phyloP scores from a whole-genome alignment of 2,888 invertebrate species.

The Drosophila greeni region DNA sequence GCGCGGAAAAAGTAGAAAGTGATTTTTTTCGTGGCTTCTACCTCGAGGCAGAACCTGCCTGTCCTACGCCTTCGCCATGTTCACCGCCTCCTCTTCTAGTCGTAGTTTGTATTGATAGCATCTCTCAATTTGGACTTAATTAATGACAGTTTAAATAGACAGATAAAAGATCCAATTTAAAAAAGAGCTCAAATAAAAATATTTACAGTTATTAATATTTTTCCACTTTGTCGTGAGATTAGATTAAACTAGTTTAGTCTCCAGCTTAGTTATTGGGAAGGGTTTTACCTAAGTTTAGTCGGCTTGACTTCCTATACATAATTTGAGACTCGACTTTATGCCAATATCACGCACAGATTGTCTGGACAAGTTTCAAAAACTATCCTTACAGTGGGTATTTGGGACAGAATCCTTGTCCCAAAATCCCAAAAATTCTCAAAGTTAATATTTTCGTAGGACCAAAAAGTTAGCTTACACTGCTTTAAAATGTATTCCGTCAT shows the following conservation, averaged over 20 bases:
- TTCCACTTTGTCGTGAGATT: neutral
- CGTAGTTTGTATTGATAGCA: neutral
- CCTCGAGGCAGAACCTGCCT: constrained; percentile 42
- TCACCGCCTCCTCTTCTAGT: neutral
- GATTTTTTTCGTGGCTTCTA: constrained; percentile 44
- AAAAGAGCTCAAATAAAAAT: neutral
- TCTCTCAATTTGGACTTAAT: neutral
- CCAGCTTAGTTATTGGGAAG: neutral
- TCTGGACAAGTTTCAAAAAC: neutral
- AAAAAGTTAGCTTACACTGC: too few relatives aligned
- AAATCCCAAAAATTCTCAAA: too few relatives aligned
- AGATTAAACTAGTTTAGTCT: neutral
- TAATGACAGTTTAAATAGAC: neutral
- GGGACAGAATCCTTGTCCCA: neutral
- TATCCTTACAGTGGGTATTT: neutral
- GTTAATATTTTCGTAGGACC: neutral
- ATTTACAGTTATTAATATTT: too few relatives aligned
- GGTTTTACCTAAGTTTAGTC: neutral
- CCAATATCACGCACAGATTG: neutral
- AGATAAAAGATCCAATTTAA: neutral
- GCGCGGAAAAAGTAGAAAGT: constrained; percentile 67
- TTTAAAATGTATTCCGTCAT: neutral
- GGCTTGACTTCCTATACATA: neutral
- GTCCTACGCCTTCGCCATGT: neutral
- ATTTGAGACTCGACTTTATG: neutral